Base-by-base conservation (phyloP, 2,888 invertebrate species). In the Cephus rjabovi region DNA sequence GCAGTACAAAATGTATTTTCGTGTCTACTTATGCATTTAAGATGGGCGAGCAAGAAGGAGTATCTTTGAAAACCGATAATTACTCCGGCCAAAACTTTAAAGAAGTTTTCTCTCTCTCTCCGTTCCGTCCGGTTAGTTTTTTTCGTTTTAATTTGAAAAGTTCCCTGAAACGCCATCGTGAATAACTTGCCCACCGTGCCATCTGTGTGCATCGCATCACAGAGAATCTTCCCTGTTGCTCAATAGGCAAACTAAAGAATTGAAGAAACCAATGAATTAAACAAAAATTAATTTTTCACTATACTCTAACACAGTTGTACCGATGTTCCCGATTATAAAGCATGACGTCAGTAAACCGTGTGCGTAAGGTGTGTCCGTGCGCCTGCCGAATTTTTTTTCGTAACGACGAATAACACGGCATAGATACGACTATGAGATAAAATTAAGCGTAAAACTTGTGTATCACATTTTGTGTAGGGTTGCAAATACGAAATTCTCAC, bases 1-100 rank as follows among this genome's bases (percentile, higher is more conserved):
- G 82, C 86, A 85, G 75, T 78, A 86, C 85, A 87, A 87, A 87
- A 88, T 87, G 85, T 87, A 88, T 87, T 88, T 88, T 88, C 84
- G 87, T 84, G 81, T 79, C 76, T 80, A 78, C 73, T 76, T 79
- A 76, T 78, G 73, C 76, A 75, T 78, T 76, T 71, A 56, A 40
- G 77, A 81, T 77, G 73, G 75, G 76, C 56, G 79, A 79, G 78
- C 79, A 78, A 81, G 82, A 81, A 82, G 81, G 81, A 79, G 80
- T 82, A 79, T 81, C 81, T 81, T 82, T 76, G 80, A 71, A 71
- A 34, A 15, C 33, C 71, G 33, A 71, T 34, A 71, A 56, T 56
- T 23, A 56, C 56, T 56, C 56, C 9, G 56, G 23, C 9, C 56
- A 56, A 56, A 56, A 23, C 9, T 56, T 56, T 56, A 23, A 9